phyloP scores from a whole-genome alignment of 2,888 invertebrate species.

The Hydraecia micacea region DNA sequence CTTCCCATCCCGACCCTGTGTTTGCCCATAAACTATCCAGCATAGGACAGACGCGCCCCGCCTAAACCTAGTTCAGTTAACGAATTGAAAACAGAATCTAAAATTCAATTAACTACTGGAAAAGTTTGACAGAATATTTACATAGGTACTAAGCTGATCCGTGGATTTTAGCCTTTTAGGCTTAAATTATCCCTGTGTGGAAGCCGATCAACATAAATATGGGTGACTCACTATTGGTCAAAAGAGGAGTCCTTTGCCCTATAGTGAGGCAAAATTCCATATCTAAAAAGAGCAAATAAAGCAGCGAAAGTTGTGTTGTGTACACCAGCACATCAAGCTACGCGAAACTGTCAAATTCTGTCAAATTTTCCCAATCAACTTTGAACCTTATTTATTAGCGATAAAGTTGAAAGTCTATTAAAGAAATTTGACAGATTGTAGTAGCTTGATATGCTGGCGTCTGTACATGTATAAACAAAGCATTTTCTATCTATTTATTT shows the following conservation, averaged over 20 bases:
- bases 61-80: conserved; percentile 57
- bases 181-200: background rate
- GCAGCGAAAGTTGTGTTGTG: background rate
- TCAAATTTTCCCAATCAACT: no score
- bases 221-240: background rate
- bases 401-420: no score
- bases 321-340: no score
- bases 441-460: no score
- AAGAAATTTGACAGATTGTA: no score
- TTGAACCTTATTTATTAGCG: no score
- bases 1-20: conserved; percentile 2
- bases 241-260: no score
- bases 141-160: conserved; percentile 27
- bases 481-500: no score
- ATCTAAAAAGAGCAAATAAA: background rate
- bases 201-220: background rate
- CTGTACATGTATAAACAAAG: no score
- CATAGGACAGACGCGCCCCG: conserved; percentile 45
- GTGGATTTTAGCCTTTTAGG: background rate
- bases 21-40: conserved; percentile 52
- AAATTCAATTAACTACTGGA: conserved; percentile 56
- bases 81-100: conserved; percentile 60
- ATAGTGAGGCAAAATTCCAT: background rate
- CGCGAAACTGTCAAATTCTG: no score
- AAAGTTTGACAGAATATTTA: conserved; percentile 47